Percentiles rank a stretch among this genome's conserved stretches.
phyloP scores from a whole-genome alignment of 2,113 vertebrate species.

The Pelodiscus sinensis region DNA sequence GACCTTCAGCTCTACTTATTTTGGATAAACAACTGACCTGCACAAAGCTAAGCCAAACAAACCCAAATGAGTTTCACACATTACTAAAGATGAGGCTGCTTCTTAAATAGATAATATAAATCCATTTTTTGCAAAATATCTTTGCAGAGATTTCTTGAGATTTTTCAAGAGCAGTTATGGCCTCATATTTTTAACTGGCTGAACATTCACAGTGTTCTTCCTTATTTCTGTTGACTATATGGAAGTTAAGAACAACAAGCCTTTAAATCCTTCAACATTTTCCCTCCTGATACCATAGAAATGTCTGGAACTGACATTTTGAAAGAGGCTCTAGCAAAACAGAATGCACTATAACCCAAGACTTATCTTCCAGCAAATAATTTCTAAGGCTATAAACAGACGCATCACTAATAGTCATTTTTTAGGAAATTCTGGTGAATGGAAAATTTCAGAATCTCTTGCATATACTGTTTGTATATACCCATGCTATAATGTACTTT shows the following conservation, averaged over 20 bases:
- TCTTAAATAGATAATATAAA: not conserved
- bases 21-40: not conserved
- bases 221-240: not conserved
- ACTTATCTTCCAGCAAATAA: constrained; percentile 52
- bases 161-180: not conserved
- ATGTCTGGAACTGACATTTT: constrained; percentile 60
- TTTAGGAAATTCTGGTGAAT: not conserved
- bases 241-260: constrained; percentile 7
- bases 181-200: not conserved
- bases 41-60: not conserved
- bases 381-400: constrained; percentile 9
- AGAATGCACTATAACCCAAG: constrained; percentile 12
- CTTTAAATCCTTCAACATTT: constrained; percentile 55
- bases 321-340: constrained; percentile 32
- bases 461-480: not conserved
- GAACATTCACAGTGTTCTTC: not conserved
- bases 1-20: not conserved
- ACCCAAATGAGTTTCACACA: not conserved
- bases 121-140: not conserved
- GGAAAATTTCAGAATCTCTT: constrained; percentile 10
- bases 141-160: not conserved
- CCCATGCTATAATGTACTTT: not conserved
- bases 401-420: constrained; percentile 19
- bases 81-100: not conserved
- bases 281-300: constrained; percentile 39